Evolutionary conservation across 2,888 invertebrate species (phyloP), one percentile per base, ranked within the genome.

Genomic region (Drosophila putrida): DNA sequence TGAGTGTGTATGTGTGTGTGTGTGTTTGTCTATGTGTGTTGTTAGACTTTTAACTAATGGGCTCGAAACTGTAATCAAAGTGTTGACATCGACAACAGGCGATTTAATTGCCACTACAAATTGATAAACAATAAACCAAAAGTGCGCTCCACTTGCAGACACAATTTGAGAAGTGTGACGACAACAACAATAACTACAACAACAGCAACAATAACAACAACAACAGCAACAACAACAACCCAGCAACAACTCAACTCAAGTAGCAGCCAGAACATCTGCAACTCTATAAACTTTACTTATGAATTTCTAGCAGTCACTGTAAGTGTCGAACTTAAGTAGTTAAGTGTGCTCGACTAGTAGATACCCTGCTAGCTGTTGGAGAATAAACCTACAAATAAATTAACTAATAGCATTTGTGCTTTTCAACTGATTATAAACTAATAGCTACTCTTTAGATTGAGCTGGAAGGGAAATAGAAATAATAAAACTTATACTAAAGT

Each of bases 41-140:
- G 43, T 25, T 33, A n/a, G 53, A 6, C 20, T 4, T 35, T 33
- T 36, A 49, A 33, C 33, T 13, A 57, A 54, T 31, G 38, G 28
- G n/a, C 33, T 46, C 38, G n/a, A 27, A 67, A 33, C 35, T 10
- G 39, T 39, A 60, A 60, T 73, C 39, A 44, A 75, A 51, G 33
- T 31, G 20, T 41, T 41, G 41, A 41, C 41, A 41, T 15, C 20
- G 4, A 28, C 15, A 20, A 20, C 41, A 38, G 15, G 53, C 50
- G 41, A 49, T 38, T 63, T 66, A 75, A 70, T 70, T 64, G 79
- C 59, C 50, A 50, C 76, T 53, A 55, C 54, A 69, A 74, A 83
- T 81, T 73, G 71, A 77, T 86, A 73, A 80, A 71, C 78, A 86
- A 76, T 87, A 67, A 55, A 61, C 46, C 47, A 25, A 46, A 41